A percentile compares a stretch with the other conserved stretches of the same genome.
Conservation (phyloP, 2,888 invertebrate species). For the Stegana nigrithorax region DNA sequence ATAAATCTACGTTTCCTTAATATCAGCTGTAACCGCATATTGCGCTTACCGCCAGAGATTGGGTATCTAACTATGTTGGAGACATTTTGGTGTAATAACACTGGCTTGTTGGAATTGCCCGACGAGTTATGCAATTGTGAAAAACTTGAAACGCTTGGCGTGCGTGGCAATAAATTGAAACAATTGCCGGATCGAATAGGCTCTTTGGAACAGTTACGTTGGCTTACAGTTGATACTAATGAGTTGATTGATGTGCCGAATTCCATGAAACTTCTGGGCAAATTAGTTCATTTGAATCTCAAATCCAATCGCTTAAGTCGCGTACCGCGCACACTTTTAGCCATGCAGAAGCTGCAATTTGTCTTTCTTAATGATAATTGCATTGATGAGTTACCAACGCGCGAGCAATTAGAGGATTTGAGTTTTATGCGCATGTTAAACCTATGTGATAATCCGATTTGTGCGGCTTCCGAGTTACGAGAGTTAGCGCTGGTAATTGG, state of each 20-base stretch:
- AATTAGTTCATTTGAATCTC: conserved; percentile 75
- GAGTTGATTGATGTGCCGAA: conserved; percentile 71
- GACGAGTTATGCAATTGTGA: conserved; percentile 74
- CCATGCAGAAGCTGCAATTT: conserved; percentile 71
- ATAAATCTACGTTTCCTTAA: conserved; percentile 74
- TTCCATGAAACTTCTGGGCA: conserved; percentile 70
- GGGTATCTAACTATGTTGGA: conserved; percentile 73
- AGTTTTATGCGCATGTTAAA: conserved; percentile 71
- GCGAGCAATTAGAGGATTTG: conserved; percentile 42
- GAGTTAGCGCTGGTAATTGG: conserved; percentile 36
- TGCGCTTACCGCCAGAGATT: conserved; percentile 72
- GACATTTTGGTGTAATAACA: conserved; percentile 77
- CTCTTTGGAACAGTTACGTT: conserved; percentile 72
- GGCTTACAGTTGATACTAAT: conserved; percentile 77
- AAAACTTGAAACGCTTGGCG: conserved; percentile 76
- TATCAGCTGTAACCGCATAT: conserved; percentile 76
- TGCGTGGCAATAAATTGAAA: conserved; percentile 74
- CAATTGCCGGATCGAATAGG: conserved; percentile 73
- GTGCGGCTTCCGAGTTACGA: conserved; percentile 32
- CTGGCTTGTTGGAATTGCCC: conserved; percentile 72
- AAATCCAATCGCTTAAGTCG: conserved; percentile 71
- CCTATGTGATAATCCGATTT: conserved; percentile 71
- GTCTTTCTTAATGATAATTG: conserved; percentile 71
- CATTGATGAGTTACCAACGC: conserved; percentile 46
- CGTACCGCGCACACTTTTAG: conserved; percentile 69